Percentiles rank a stretch among this genome's conserved stretches.
Evolutionary conservation across 2,797 vertebrate species (phyloP).

Genomic region (Urosaurus nigricauda): DNA sequence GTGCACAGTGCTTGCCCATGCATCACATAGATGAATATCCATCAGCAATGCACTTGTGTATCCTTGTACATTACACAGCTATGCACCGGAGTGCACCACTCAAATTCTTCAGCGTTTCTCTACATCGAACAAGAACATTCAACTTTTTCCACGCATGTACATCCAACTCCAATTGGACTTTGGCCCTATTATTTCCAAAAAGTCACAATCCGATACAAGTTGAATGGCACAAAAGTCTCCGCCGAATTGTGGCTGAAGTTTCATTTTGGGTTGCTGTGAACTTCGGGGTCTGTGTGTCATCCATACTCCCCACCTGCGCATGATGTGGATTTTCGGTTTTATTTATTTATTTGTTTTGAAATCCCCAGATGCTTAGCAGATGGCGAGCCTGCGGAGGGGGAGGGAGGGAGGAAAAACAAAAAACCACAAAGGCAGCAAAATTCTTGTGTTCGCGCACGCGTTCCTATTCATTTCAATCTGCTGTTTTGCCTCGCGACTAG

Average conservation of each 20-base stretch:
- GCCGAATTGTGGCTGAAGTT: neutral
- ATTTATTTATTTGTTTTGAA: slow-evolving; percentile 31
- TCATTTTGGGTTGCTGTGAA: neutral
- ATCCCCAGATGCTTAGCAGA: slow-evolving; percentile 79
- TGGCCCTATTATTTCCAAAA: neutral
- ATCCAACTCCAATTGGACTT: too few relatives aligned
- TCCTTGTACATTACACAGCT: too few relatives aligned
- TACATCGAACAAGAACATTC: too few relatives aligned
- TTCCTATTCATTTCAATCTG: slow-evolving; percentile 78
- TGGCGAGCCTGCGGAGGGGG: slow-evolving; percentile 68
- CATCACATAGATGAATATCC: too few relatives aligned
- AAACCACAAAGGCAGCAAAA: slow-evolving; percentile 72
- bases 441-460: slow-evolving; percentile 68
- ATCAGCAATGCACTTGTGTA: too few relatives aligned
- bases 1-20: too few relatives aligned
- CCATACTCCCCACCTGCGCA: slow-evolving; percentile 73
- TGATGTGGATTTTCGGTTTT: slow-evolving; percentile 56
- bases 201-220: neutral
- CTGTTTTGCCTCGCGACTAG: slow-evolving; percentile 80
- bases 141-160: too few relatives aligned
- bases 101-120: too few relatives aligned
- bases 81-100: too few relatives aligned
- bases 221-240: neutral
- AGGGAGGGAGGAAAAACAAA: slow-evolving; percentile 4
- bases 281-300: neutral